phyloP scores from a whole-genome alignment of 2,888 invertebrate species.

The Aproaerema taeniolella region DNA sequence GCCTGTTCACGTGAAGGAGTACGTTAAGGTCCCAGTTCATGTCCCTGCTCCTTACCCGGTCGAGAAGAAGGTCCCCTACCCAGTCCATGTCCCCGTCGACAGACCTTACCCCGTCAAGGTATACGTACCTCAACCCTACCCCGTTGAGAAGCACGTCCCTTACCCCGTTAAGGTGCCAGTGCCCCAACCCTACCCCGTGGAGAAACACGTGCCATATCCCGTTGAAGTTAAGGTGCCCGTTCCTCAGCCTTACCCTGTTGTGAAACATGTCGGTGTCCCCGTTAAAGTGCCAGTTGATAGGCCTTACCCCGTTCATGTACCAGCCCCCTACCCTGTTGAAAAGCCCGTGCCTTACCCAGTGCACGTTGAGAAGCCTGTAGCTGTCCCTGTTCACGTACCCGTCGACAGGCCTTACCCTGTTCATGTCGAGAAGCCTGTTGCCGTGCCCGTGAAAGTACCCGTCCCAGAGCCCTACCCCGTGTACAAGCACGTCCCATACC shows the following conservation, averaged over 20 bases:
- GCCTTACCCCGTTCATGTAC: constrained; percentile 83
- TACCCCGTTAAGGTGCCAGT: constrained; percentile 86
- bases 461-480: constrained; percentile 80
- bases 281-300: constrained; percentile 84
- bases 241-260: constrained; percentile 85
- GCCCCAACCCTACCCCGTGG: constrained; percentile 87
- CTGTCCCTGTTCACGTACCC: constrained; percentile 79
- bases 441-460: constrained; percentile 76
- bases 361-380: constrained; percentile 80
- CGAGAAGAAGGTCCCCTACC: constrained; percentile 85
- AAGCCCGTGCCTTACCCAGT: constrained; percentile 79
- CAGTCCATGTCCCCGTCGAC: constrained; percentile 83
- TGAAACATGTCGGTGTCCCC: constrained; percentile 79
- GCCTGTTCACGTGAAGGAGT: constrained; percentile 86
- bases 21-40: constrained; percentile 87
- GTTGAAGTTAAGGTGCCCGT: constrained; percentile 86
- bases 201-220: constrained; percentile 84
- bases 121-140: constrained; percentile 86
- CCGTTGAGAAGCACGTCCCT: constrained; percentile 86
- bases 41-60: constrained; percentile 87
- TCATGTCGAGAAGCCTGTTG: constrained; percentile 67
- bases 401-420: constrained; percentile 80
- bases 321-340: constrained; percentile 78
- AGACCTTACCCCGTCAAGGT: constrained; percentile 89
- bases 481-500: constrained; percentile 80